Percentiles rank a stretch among this genome's conserved stretches.
Conservation (phyloP, 2,797 vertebrate species). For the Tinamus major region DNA sequence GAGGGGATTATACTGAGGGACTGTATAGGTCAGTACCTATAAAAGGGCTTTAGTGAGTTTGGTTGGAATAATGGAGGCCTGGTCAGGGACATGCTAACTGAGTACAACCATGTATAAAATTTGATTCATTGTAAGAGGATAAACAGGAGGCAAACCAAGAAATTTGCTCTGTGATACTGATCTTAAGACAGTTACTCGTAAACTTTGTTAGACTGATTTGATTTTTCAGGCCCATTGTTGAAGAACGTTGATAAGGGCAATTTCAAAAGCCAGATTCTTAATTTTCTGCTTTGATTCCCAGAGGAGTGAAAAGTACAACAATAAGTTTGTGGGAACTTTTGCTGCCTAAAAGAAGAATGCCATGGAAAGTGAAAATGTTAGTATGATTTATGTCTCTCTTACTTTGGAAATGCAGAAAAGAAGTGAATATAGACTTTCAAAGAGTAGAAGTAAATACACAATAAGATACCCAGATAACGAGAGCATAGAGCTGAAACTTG, state of each 20-base stretch:
- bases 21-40: neutral
- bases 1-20: neutral
- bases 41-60: neutral
- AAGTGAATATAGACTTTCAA: neutral
- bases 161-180: neutral
- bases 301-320: neutral
- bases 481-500: neutral
- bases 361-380: neutral
- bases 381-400: neutral
- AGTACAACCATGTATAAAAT: neutral
- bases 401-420: neutral
- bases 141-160: neutral
- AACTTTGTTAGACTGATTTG: neutral
- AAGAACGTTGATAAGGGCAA: neutral
- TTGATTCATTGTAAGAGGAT: neutral
- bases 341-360: neutral
- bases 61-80: fast-evolving
- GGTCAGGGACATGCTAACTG: neutral
- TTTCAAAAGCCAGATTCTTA: neutral
- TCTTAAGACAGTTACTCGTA: neutral
- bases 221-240: neutral
- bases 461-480: neutral
- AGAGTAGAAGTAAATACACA: neutral
- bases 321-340: neutral
- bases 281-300: neutral